Conservation (phyloP, 1,140 invertebrate species). For the Neomicropteryx cornuta region DNA sequence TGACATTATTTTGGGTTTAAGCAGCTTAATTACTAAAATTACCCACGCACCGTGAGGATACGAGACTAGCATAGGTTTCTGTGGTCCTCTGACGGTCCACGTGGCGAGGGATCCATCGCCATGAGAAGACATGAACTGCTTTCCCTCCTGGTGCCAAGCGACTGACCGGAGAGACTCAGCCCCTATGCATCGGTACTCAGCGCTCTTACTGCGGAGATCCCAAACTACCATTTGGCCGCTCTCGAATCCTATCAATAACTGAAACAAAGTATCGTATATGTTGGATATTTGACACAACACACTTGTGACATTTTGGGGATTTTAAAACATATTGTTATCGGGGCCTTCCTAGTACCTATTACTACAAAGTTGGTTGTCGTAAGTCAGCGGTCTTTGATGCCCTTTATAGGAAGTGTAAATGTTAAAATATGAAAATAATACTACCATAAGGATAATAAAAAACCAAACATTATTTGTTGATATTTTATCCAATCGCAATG, state of each 20-base stretch:
- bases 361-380: not conserved
- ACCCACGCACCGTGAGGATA: constrained; percentile 94
- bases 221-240: constrained; percentile 89
- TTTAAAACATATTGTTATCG: no score
- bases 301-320: not conserved
- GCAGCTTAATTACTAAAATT: no score
- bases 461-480: no score
- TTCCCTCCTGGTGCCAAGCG: constrained; percentile 95
- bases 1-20: no score
- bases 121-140: constrained; percentile 96
- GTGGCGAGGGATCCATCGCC: constrained; percentile 89
- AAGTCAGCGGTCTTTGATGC: not conserved
- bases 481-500: no score
- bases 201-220: constrained; percentile 77
- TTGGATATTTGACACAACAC: not conserved
- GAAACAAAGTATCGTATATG: constrained; percentile 18
- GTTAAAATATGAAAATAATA: no score
- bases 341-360: no score
- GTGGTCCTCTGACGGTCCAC: constrained; percentile 68
- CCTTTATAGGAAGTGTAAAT: no score
- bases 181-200: constrained; percentile 74
- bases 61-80: constrained; percentile 68
- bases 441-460: no score
- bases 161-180: constrained; percentile 73
- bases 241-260: constrained; percentile 96